Base-by-base conservation (phyloP, 2,888 invertebrate genomes). In the Plebejus melissa region DNA sequence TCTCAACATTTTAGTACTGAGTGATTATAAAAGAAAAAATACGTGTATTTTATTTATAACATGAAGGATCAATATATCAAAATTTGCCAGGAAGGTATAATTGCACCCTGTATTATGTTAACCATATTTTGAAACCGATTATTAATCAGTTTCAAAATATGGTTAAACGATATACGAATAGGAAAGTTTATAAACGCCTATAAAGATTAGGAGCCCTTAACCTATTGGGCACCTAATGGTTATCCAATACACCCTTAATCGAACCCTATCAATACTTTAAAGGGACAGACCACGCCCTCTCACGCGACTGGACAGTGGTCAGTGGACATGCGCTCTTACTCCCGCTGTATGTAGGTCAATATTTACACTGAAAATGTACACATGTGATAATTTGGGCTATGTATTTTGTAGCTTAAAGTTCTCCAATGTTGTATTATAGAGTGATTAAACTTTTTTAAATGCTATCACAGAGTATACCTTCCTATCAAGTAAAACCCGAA, bases 301-400 rank as follows among this genome's bases (percentile, higher is more conserved):
- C 79, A 81, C 83, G 85, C 82, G 81, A 91, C 82, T 90, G 93
- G 93, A 90, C 93, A 91, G 80, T 91, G 92, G 93, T 93, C 91
- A 93, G 77, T 79, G 87, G 88, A 89, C 91, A 91, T 91, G 92
- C 92, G 91, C 91, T 74, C 79, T 84, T 83, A 86, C 84, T 80
- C 84, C 84, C 82, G 88, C 90, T 86, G 57, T 75, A 75, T 70
- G 74, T 76, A 65, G 74, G 75, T 77, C 50, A 69, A 54, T 69
- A 60, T 74, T 74, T 72, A 74, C 76, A 75, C 76, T 76, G 75
- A 75, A 74, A 58, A 76, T 74, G 69, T 75, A 70, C 16, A 36
- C 13, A 36, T 36, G 32, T 13, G 13, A 13, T 11, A 2, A 36
- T 65, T 32, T 65, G 4, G 16, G 28, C 1, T 60, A 60, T 28